Conservation (phyloP, 2,797 vertebrate species). For the Caiman crocodilus region DNA sequence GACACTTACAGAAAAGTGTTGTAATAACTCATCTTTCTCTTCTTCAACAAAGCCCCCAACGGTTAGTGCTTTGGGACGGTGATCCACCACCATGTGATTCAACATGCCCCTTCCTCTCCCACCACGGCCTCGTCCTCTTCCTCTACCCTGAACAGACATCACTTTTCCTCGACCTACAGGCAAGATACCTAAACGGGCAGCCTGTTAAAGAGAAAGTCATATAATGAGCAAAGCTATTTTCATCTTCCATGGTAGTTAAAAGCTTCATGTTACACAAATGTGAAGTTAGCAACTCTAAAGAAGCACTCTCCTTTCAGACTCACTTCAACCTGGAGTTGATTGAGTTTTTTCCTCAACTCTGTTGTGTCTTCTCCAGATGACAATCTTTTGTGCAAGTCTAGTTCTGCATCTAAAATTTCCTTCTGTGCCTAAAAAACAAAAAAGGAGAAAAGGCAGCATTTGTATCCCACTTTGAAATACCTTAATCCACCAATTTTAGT, state of each 20-base stretch:
- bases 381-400: conserved; percentile 96
- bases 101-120: conserved; percentile 83
- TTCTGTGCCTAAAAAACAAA: conserved; percentile 90
- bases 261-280: fast-evolving
- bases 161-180: conserved; percentile 84
- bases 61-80: conserved; percentile 90
- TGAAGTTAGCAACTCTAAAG: fast-evolving
- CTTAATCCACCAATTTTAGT: neutral
- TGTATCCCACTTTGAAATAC: fast-evolving
- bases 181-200: conserved; percentile 92
- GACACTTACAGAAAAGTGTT: conserved; percentile 94
- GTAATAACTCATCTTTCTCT: conserved; percentile 95
- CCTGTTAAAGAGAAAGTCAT: conserved; percentile 78
- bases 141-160: conserved; percentile 77
- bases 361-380: conserved; percentile 97
- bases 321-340: conserved; percentile 95
- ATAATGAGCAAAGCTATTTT: fast-evolving
- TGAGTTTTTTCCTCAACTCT: conserved; percentile 93
- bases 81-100: conserved; percentile 96
- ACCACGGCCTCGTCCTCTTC: conserved; percentile 90
- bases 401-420: conserved; percentile 94
- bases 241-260: neutral
- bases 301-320: conserved; percentile 29
- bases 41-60: conserved; percentile 91
- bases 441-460: neutral